Percentiles rank a stretch among this genome's conserved stretches.
These are phyloP conservation scores for Plodia interpunctella DNA, from an alignment of 1,140 invertebrate species.

Conservation along the genomic window DNA sequence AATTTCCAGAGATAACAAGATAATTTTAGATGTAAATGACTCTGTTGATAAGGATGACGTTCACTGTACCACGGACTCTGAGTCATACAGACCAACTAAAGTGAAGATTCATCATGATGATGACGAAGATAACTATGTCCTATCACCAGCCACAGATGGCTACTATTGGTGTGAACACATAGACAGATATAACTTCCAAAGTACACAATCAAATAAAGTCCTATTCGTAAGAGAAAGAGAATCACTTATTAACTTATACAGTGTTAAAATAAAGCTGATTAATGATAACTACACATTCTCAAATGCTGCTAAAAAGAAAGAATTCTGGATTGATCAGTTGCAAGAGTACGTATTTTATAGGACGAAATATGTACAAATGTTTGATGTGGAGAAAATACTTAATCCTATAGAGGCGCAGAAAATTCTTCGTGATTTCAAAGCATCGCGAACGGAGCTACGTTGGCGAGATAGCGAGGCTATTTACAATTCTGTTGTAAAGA, in stretches of 20 bases:
- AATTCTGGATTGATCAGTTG: conserved; percentile 34
- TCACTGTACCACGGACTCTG: conserved; percentile 62
- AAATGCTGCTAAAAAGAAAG: background rate
- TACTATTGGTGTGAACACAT: conserved; percentile 67
- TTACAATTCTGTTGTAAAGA: conserved; percentile 37
- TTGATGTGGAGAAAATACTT: conserved; percentile 22
- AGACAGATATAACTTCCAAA: conserved; percentile 40
- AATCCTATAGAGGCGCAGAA: conserved; percentile 29
- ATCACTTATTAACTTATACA: conserved; percentile 41
- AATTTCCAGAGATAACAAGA: conserved; percentile 48
- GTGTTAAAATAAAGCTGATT: conserved; percentile 38
- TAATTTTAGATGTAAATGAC: conserved; percentile 39
- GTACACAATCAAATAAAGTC: conserved; percentile 50
- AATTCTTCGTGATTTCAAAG: conserved; percentile 35
- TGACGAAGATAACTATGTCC: conserved; percentile 27
- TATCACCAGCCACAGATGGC: conserved; percentile 50
- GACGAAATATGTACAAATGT: conserved; percentile 38
- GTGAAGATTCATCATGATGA: conserved; percentile 30
- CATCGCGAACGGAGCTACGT: conserved; percentile 23
- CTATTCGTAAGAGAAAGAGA: conserved; percentile 53
- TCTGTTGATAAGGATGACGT: conserved; percentile 40
- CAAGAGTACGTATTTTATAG: conserved; percentile 49
- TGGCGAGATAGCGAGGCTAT: conserved; percentile 37
- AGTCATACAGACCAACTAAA: conserved; percentile 39
- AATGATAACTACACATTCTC: conserved; percentile 8